phyloP scores from a whole-genome alignment of 2,888 invertebrate species.

The Pomacea canaliculata region DNA sequence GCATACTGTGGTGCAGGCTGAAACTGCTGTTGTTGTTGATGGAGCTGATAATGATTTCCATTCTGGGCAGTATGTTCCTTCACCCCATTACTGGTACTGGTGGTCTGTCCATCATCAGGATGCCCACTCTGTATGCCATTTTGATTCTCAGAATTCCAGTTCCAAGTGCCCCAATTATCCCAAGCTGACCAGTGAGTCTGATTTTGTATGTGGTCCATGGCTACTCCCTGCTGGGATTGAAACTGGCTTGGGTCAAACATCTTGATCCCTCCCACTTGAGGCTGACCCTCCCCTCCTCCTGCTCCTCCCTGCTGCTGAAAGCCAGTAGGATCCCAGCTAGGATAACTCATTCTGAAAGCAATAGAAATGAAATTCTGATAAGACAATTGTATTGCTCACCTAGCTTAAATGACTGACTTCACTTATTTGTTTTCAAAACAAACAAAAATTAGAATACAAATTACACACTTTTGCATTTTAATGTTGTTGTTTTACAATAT shows the following conservation, averaged over 20 bases:
- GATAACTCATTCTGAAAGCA: conserved; percentile 30
- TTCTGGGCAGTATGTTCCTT: neutral
- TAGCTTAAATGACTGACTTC: no score
- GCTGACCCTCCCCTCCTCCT: conserved; percentile 23
- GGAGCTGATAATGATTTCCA: neutral
- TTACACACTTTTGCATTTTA: no score
- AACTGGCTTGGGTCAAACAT: conserved; percentile 57
- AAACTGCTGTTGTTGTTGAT: neutral
- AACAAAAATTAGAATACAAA: no score
- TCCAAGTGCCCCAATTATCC: conserved; percentile 32
- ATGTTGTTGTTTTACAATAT: no score
- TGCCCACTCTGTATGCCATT: neutral
- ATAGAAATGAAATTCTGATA: neutral
- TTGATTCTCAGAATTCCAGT: conserved; percentile 19
- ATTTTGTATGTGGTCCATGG: neutral
- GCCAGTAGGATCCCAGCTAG: conserved; percentile 20
- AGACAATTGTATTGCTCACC: no score
- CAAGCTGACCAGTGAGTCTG: conserved; percentile 19
- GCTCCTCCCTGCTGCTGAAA: conserved; percentile 22
- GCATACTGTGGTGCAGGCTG: neutral
- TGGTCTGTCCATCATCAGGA: neutral
- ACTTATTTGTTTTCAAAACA: no score
- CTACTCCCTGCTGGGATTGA: conserved; percentile 27
- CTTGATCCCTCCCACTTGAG: conserved; percentile 38
- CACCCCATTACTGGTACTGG: neutral